Evolutionary conservation across 2,797 vertebrate genomes (phyloP), one percentile per base, ranked within the genome.

Genomic region (Artibeus jamaicensis): DNA sequence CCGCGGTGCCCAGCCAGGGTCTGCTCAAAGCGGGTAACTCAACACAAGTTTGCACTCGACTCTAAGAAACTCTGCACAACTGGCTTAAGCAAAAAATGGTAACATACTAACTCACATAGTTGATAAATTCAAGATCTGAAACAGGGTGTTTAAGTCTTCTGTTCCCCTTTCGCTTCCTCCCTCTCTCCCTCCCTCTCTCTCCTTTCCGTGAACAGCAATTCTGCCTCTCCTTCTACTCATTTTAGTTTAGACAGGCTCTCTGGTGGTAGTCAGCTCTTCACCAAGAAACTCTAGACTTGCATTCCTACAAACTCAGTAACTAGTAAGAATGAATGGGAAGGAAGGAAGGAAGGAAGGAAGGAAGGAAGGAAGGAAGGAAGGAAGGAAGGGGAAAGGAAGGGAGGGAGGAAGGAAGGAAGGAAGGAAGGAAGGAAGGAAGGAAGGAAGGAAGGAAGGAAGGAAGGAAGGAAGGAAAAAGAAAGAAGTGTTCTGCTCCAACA

Each of bases 61-160:
- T 94, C 55, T 73, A 42, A 88, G 74, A 89, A 95, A 86, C n/a
- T 92, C 87, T 29, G 73, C 19, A 78, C 39, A 62, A n/a, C 12
- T 4, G 1, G 65, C 26, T 77, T 81, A 74, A 91, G 22, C 5
- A 77, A 88, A 88, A 96, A 90, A 59, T 44, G 6, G 11, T 73
- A 82, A 92, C 24, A 48, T 7, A 42, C 48, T 78, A 57, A 37
- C 55, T 93, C 50, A 53, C 6, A n/a, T 4, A 44, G 19, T 70
- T 44, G 76, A 62, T 42, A 86, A 83, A 22, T 68, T 67, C 22
- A 86, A 48, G 50, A 71, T 74, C 39, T 77, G 50, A 81, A 82
- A 44, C 11, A 22, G 10, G 22, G 4, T 59, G 22, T 73, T 95
- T 50, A 71, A 34, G 8, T n/a, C 42, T 59, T 29, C 70, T 18